Evolutionary conservation across 2,888 invertebrate species (phyloP).

Genomic region (Tolmerus cingulatus): DNA sequence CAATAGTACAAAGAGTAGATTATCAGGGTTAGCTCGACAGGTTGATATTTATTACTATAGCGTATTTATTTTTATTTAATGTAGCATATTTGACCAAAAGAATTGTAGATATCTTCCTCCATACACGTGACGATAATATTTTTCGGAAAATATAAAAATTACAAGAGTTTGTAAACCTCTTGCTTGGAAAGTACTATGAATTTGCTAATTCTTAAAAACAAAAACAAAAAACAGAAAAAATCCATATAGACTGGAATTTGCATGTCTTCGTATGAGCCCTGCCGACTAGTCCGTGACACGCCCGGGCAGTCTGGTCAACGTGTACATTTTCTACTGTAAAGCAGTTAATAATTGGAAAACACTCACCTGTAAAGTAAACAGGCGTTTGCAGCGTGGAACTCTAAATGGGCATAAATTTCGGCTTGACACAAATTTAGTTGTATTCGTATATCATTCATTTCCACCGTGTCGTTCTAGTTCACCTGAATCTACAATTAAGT

Average conservation of each 20-base stretch:
- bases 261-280: neutral
- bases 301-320: neutral
- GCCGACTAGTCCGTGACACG: neutral
- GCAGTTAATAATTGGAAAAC: neutral
- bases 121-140: no score
- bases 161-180: neutral
- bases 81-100: no score
- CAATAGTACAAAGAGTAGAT: no score
- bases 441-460: neutral
- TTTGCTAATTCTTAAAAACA: neutral
- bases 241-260: neutral
- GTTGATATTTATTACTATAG: no score
- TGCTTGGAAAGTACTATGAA: neutral
- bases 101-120: no score
- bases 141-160: neutral
- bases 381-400: neutral
- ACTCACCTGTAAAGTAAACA: neutral
- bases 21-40: no score
- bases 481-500: neutral
- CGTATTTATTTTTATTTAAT: no score
- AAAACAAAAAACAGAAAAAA: no score
- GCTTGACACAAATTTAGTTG: neutral
- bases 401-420: neutral
- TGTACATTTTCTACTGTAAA: neutral
- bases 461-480: neutral